Conservation (phyloP, 1,140 invertebrate species). For the Listronotus oregonensis region DNA sequence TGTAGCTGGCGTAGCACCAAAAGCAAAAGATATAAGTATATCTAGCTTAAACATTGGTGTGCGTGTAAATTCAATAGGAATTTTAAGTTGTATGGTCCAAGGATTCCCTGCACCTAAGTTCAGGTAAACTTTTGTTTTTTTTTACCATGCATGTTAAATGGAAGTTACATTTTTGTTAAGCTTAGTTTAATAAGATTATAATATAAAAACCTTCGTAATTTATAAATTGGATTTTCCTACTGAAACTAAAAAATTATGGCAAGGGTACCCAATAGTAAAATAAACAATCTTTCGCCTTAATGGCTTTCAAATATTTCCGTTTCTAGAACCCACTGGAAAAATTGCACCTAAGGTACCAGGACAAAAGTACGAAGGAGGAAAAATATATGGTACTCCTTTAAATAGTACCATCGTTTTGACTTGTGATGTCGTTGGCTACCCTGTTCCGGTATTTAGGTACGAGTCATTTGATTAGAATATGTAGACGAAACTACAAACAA, state of each 20-base stretch:
- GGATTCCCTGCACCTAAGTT: slow-evolving; percentile 67
- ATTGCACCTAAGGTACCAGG: slow-evolving; percentile 67
- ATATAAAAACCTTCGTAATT: no score
- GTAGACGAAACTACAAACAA: no score
- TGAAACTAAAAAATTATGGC: background rate
- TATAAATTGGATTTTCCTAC: no score
- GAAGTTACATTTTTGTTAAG: no score
- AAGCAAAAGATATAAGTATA: slow-evolving; percentile 34
- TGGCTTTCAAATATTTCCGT: background rate
- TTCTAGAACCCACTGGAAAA: slow-evolving; percentile 70
- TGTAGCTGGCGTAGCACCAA: slow-evolving; percentile 29
- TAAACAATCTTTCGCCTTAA: no score
- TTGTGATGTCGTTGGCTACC: slow-evolving; percentile 64
- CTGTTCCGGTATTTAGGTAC: slow-evolving; percentile 65
- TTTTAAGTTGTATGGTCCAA: slow-evolving; percentile 55
- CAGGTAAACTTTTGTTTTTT: slow-evolving; percentile 57
- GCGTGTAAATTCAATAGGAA: slow-evolving; percentile 2
- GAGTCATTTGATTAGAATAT: background rate
- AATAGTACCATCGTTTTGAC: slow-evolving; percentile 57
- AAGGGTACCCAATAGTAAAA: slow-evolving; percentile 6
- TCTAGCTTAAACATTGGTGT: slow-evolving; percentile 31
- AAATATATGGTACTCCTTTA: slow-evolving; percentile 64
- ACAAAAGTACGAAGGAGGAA: slow-evolving; percentile 65
- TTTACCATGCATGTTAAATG: no score
- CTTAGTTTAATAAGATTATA: no score